These are phyloP conservation scores for Trichosurus vulpecula DNA, from an alignment of 2,797 vertebrate genomes.

Conservation along the genomic window DNA sequence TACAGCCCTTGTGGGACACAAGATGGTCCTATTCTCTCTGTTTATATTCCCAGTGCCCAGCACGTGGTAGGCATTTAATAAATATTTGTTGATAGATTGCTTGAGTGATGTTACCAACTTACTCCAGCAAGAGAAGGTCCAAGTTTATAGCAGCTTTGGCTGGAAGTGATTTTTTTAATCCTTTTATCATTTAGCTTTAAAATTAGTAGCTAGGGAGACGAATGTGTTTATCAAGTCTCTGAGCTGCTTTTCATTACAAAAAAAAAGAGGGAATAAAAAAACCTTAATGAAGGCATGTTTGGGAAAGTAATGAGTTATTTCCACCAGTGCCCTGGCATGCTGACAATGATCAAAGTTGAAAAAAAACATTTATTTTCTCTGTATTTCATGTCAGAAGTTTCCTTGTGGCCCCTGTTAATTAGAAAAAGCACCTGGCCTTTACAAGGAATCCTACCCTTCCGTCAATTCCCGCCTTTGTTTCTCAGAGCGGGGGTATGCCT, in stretches of 20 bases:
- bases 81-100: neutral
- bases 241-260: neutral
- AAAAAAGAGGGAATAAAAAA: constrained; percentile 3
- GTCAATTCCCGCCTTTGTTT: neutral
- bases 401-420: constrained; percentile 66
- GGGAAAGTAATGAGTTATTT: neutral
- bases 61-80: neutral
- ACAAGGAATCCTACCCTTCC: constrained; percentile 5
- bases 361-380: constrained; percentile 63
- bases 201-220: neutral
- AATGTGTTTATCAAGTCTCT: neutral
- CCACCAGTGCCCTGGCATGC: constrained; percentile 9
- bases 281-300: constrained; percentile 50
- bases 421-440: constrained; percentile 22
- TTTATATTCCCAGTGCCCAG: neutral
- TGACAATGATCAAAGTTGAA: constrained; percentile 65
- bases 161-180: neutral
- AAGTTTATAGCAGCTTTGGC: fast-evolving
- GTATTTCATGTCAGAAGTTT: constrained; percentile 39
- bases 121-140: neutral
- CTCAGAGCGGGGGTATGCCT: neutral
- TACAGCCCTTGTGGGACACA: neutral
- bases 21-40: neutral
- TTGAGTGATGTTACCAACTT: neutral
- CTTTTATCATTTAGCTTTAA: neutral